These are phyloP conservation scores for Melipona quadrifasciata DNA, from an alignment of 1,140 invertebrate genomes.

Conservation along the genomic window DNA sequence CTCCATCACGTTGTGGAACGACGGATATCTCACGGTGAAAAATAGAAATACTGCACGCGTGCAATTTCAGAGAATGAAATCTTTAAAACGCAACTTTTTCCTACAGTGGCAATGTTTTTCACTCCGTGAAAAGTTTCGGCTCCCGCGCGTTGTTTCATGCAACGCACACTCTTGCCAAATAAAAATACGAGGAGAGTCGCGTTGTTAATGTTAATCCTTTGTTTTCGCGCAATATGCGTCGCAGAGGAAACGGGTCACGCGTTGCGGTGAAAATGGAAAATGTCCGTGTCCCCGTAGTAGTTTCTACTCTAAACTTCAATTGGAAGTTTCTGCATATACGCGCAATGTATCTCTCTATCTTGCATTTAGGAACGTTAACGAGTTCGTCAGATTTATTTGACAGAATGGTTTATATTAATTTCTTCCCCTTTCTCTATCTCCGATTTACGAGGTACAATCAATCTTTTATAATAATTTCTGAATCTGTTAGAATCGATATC, in stretches of 20 bases:
- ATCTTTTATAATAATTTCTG: too few species aligned
- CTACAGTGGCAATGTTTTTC: background rate
- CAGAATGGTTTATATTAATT: background rate
- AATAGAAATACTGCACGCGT: background rate
- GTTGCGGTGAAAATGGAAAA: background rate
- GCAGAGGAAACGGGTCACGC: background rate
- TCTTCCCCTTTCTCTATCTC: background rate
- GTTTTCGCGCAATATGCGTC: background rate
- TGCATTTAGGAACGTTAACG: background rate
- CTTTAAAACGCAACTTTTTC: background rate
- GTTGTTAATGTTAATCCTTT: conserved; percentile 15
- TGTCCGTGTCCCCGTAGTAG: background rate
- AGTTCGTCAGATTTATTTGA: too few species aligned
- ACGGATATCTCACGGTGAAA: too few species aligned
- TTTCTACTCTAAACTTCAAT: background rate
- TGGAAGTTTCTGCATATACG: background rate
- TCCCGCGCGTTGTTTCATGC: background rate
- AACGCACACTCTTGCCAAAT: background rate
- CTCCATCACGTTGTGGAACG: too few species aligned
- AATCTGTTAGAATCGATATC: too few species aligned
- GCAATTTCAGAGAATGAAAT: background rate
- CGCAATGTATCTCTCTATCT: background rate
- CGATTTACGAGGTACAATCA: too few species aligned
- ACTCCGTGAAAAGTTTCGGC: background rate
- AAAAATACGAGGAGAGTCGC: background rate